Conservation (phyloP, 2,113 vertebrate species). For the Rhineura floridana region DNA sequence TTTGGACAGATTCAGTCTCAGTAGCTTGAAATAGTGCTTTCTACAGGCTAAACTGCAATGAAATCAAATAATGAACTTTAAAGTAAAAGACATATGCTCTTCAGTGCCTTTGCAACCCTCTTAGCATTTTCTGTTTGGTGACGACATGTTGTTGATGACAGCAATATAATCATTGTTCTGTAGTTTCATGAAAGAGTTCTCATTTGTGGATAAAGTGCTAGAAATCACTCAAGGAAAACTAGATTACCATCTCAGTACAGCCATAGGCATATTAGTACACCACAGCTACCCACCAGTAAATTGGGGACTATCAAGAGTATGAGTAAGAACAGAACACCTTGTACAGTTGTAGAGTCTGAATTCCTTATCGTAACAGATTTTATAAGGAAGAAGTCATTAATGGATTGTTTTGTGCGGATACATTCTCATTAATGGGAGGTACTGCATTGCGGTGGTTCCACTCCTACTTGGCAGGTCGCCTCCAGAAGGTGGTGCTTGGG, state of each 20-base stretch:
- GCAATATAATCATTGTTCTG: neutral
- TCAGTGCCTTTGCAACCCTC: neutral
- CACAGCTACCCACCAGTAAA: neutral
- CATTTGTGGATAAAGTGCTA: neutral
- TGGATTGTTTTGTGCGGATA: neutral
- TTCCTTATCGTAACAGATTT: neutral
- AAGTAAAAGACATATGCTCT: no score
- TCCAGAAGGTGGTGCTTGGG: no score
- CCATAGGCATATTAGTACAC: neutral
- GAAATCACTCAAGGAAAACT: neutral
- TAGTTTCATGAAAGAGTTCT: neutral
- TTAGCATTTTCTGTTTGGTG: neutral
- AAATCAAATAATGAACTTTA: no score
- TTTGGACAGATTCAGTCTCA: no score
- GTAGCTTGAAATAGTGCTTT: neutral
- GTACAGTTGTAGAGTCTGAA: neutral
- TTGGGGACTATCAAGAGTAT: neutral
- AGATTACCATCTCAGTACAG: neutral
- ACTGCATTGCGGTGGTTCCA: no score
- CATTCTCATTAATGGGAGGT: neutral
- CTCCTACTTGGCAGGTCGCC: no score
- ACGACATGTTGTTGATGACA: neutral
- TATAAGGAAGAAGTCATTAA: neutral
- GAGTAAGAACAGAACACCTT: neutral
- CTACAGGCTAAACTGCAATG: neutral